These are phyloP conservation scores for Syngnathus acus DNA, from an alignment of 2,797 vertebrate genomes.

Conservation along the genomic window DNA sequence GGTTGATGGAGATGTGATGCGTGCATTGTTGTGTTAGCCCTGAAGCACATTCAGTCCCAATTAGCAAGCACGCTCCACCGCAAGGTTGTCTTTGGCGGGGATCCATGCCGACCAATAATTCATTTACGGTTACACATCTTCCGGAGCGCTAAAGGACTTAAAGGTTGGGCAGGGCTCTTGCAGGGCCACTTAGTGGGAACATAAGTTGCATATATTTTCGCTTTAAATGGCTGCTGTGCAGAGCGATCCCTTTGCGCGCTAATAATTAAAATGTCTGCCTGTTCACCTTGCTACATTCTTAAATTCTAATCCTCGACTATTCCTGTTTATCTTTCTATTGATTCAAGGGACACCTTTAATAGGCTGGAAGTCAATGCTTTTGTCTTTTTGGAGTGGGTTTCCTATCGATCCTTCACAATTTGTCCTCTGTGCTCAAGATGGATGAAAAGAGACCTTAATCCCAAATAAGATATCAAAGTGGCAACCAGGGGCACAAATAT, in stretches of 20 bases:
- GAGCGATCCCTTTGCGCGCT: constrained; percentile 26
- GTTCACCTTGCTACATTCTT: constrained; percentile 36
- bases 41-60: constrained; percentile 61
- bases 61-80: constrained; percentile 60
- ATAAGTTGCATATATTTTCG: constrained; percentile 47
- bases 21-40: constrained; percentile 59
- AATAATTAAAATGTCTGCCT: constrained; percentile 43
- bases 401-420: constrained; percentile 16
- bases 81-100: constrained; percentile 59
- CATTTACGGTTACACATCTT: constrained; percentile 53
- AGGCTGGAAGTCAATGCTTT: constrained; percentile 10
- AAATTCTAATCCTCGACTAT: constrained; percentile 31
- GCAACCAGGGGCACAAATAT: neutral
- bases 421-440: constrained; percentile 13
- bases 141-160: constrained; percentile 54
- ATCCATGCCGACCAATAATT: constrained; percentile 60
- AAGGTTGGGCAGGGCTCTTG: constrained; percentile 50
- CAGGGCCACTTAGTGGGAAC: constrained; percentile 49
- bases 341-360: constrained; percentile 24
- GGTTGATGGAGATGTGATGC: constrained; percentile 48
- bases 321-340: constrained; percentile 38
- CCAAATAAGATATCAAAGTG: constrained; percentile 15
- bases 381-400: constrained; percentile 19
- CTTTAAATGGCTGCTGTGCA: constrained; percentile 43
- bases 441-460: constrained; percentile 28